phyloP scores from a whole-genome alignment of 2,797 vertebrate species.

The Numenius phaeopus region DNA sequence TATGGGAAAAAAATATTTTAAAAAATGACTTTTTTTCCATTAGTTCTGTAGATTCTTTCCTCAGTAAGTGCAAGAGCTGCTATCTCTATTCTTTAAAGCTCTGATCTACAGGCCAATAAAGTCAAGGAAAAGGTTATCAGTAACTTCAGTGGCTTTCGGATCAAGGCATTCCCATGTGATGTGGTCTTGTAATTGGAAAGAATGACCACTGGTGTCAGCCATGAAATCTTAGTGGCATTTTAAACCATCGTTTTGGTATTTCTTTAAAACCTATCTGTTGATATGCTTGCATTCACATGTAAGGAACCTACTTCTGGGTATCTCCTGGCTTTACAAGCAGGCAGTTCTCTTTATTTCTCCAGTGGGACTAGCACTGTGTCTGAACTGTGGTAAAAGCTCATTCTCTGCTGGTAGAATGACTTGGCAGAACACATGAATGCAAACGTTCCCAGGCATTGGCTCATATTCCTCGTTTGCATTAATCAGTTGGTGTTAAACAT shows the following conservation, averaged over 20 bases:
- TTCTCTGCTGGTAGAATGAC: not conserved
- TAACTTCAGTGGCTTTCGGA: not conserved
- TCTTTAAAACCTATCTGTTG: not conserved
- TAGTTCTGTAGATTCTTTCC: not conserved
- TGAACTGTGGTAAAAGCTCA: not conserved
- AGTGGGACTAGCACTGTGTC: not conserved
- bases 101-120: not conserved
- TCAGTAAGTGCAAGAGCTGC: not conserved
- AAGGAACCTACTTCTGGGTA: not conserved
- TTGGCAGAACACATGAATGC: not conserved
- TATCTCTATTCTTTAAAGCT: conserved; percentile 7
- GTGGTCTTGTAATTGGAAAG: not conserved
- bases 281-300: not conserved
- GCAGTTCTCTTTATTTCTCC: not conserved
- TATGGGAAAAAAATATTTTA: not conserved
- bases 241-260: not conserved
- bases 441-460: not conserved
- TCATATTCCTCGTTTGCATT: not conserved
- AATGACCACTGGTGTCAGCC: not conserved
- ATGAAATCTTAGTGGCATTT: not conserved
- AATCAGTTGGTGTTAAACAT: not conserved
- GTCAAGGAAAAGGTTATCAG: not conserved
- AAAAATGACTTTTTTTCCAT: not conserved
- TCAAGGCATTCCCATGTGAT: not conserved
- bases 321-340: not conserved